Conservation (phyloP, 2,113 vertebrate genomes). For the Callithrix jacchus region DNA sequence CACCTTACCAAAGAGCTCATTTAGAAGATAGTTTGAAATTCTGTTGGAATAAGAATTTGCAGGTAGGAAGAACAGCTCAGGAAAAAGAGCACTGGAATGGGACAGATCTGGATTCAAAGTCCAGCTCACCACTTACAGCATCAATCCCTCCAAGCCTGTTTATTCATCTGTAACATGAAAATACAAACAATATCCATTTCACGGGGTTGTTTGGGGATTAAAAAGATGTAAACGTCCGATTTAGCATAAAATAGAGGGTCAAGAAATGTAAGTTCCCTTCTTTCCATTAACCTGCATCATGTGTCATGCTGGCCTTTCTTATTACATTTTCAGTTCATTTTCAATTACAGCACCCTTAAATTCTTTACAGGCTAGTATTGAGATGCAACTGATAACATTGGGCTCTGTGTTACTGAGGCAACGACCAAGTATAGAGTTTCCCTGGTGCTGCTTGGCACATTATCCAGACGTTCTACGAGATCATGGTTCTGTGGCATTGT, state of each 20-base stretch:
- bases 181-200: not conserved
- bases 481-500: not conserved
- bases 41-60: not conserved
- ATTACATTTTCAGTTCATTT: constrained; percentile 47
- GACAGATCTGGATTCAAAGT: not conserved
- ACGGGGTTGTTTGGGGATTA: not conserved
- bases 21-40: not conserved
- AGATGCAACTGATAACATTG: not conserved
- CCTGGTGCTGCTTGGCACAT: not conserved
- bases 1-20: not conserved
- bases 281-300: not conserved
- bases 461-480: not conserved
- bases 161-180: constrained; percentile 1
- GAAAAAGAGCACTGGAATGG: not conserved
- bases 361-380: constrained; percentile 7
- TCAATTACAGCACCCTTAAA: constrained; percentile 8
- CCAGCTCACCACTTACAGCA: not conserved
- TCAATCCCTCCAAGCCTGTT: not conserved
- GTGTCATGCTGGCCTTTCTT: constrained; percentile 36
- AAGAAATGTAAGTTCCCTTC: constrained; percentile 9
- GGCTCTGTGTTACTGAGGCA: not conserved
- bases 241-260: constrained; percentile 10
- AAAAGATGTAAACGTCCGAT: not conserved
- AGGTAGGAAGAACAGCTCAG: not conserved
- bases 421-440: not conserved